These are phyloP conservation scores for Lagocephalus sceleratus DNA, from an alignment of 2,797 vertebrate genomes.

Conservation along the genomic window DNA sequence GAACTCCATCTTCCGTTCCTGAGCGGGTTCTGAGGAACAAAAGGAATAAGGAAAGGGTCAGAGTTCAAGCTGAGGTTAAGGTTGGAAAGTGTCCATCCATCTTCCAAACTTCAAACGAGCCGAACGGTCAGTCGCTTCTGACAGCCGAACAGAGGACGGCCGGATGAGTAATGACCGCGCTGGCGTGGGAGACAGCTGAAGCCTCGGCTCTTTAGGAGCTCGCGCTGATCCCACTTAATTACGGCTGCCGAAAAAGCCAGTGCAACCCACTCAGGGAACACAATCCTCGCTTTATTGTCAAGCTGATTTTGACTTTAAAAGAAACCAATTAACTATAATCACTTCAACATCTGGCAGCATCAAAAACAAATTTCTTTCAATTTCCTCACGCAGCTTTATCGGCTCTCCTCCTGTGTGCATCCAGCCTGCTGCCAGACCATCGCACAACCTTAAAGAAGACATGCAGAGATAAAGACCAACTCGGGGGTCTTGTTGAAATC, in stretches of 20 bases:
- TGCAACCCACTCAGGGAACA: conserved; percentile 2
- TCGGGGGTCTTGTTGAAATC: conserved; percentile 52
- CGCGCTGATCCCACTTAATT: conserved; percentile 9
- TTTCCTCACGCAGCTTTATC: conserved; percentile 32
- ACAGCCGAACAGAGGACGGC: conserved; percentile 25
- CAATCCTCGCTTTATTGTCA: background rate
- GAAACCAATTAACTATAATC: conserved; percentile 14
- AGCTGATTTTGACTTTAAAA: conserved; percentile 18
- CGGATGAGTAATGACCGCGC: conserved; percentile 28
- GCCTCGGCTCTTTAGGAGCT: conserved; percentile 20
- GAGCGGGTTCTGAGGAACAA: conserved; percentile 74
- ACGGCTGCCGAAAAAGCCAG: conserved; percentile 8
- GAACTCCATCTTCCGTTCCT: conserved; percentile 77
- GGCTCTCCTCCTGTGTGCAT: conserved; percentile 20
- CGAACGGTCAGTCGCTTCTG: conserved; percentile 1
- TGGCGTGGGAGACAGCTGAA: conserved; percentile 19
- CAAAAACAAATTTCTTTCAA: conserved; percentile 18
- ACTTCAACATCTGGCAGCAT: conserved; percentile 22
- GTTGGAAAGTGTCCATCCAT: conserved; percentile 15
- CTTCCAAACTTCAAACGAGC: conserved; percentile 41
- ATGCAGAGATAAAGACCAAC: conserved; percentile 49
- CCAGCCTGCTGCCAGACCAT: conserved; percentile 22
- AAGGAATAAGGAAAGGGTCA: conserved; percentile 11
- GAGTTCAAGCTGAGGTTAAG: conserved; percentile 20
- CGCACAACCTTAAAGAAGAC: conserved; percentile 27